phyloP scores from a whole-genome alignment of 2,113 vertebrate genomes.

The Ardeotis arabs region DNA sequence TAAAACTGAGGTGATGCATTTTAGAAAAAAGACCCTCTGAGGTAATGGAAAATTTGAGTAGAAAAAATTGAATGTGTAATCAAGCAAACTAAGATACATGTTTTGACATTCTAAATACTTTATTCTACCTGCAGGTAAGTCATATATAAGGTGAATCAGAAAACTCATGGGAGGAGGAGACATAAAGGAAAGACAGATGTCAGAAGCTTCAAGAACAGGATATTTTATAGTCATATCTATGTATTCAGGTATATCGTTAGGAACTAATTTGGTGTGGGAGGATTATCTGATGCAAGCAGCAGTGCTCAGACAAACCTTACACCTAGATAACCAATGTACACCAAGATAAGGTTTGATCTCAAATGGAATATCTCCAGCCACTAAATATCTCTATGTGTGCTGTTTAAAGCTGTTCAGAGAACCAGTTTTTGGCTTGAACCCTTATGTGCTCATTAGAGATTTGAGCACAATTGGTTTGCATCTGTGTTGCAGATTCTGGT shows the following conservation, averaged over 20 bases:
- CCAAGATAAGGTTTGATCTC: not conserved
- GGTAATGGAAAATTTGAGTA: not conserved
- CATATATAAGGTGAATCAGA: not conserved
- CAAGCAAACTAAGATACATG: not conserved
- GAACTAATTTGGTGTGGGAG: not conserved
- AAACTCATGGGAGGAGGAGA: not conserved
- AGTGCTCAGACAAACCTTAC: not conserved
- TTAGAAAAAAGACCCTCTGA: not conserved
- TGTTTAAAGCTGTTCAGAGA: not conserved
- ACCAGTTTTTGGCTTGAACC: rapidly evolving
- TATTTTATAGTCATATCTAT: not conserved
- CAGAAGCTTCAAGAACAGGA: not conserved
- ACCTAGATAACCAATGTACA: not conserved
- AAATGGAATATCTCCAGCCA: not conserved
- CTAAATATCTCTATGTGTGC: not conserved
- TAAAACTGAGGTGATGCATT: not conserved
- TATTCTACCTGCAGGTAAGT: not conserved
- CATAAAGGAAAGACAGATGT: not conserved
- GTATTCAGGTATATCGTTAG: not conserved
- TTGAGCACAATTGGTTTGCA: not conserved
- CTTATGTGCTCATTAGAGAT: not conserved
- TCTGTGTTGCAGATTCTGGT: not conserved
- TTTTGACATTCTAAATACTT: not conserved
- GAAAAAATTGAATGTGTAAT: not conserved
- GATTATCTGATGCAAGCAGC: not conserved